phyloP scores from a whole-genome alignment of 2,797 vertebrate species.

The Leontopithecus rosalia region DNA sequence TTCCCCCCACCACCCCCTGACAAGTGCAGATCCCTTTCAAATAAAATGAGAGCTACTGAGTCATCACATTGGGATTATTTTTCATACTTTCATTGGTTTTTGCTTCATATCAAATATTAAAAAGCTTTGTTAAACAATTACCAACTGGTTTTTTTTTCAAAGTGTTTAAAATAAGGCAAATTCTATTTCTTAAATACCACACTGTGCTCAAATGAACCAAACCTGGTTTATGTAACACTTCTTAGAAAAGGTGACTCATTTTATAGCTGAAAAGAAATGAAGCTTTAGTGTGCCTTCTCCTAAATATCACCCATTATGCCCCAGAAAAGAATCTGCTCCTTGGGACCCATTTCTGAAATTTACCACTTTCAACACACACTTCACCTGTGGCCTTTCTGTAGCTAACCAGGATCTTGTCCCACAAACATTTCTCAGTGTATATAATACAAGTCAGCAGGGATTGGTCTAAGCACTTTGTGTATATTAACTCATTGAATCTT shows the following conservation, averaged over 20 bases:
- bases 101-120: not conserved
- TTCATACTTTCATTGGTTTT: conserved; percentile 19
- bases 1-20: not conserved
- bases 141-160: not conserved
- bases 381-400: not conserved
- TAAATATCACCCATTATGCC: not conserved
- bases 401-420: not conserved
- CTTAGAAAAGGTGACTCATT: conserved; percentile 1
- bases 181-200: not conserved
- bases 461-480: not conserved
- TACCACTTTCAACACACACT: not conserved
- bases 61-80: not conserved
- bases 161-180: conserved; percentile 32
- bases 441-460: not conserved
- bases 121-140: conserved; percentile 22
- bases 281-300: not conserved
- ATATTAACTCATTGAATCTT: conserved; percentile 19
- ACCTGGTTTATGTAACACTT: not conserved
- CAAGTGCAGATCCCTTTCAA: conserved; percentile 8
- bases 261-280: not conserved
- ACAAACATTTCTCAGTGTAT: not conserved
- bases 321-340: not conserved
- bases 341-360: conserved; percentile 1
- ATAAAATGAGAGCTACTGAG: not conserved
- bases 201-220: not conserved